Conservation (phyloP, 2,888 invertebrate species). For the Erebia aethiops region DNA sequence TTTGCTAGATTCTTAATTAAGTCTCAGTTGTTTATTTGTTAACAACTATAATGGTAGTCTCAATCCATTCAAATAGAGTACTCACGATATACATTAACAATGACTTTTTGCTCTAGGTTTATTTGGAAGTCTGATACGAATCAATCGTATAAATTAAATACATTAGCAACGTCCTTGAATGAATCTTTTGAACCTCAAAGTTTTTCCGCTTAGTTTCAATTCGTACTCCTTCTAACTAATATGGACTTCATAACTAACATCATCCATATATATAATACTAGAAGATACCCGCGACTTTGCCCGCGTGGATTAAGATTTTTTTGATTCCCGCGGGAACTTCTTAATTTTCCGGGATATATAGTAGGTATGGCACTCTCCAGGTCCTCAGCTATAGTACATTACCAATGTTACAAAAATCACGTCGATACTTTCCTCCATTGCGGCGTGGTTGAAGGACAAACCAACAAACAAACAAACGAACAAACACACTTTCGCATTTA, state of each 20-base stretch:
- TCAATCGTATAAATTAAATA: not conserved
- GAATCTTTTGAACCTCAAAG: not conserved
- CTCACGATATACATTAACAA: slow-evolving; percentile 6
- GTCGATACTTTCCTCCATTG: too few species aligned
- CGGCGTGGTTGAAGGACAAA: too few species aligned
- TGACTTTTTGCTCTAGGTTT: not conserved
- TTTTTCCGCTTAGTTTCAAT: not conserved
- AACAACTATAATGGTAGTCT: not conserved
- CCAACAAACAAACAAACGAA: too few species aligned
- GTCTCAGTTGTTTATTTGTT: not conserved
- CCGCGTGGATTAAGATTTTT: too few species aligned
- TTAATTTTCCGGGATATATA: too few species aligned
- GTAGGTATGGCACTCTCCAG: too few species aligned
- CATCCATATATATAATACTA: not conserved
- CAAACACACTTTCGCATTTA: too few species aligned
- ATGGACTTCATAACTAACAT: not conserved
- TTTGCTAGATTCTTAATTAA: too few species aligned
- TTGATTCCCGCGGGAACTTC: too few species aligned
- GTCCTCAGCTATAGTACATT: too few species aligned
- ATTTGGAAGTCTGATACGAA: not conserved
- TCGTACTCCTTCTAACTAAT: not conserved
- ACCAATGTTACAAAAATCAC: too few species aligned
- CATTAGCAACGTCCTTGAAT: not conserved
- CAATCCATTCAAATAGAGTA: not conserved
- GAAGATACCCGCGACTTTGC: too few species aligned